A percentile compares a stretch with the other conserved stretches of the same genome.
Conservation (phyloP, 2,797 vertebrate genomes). For the Cynopterus sphinx region DNA sequence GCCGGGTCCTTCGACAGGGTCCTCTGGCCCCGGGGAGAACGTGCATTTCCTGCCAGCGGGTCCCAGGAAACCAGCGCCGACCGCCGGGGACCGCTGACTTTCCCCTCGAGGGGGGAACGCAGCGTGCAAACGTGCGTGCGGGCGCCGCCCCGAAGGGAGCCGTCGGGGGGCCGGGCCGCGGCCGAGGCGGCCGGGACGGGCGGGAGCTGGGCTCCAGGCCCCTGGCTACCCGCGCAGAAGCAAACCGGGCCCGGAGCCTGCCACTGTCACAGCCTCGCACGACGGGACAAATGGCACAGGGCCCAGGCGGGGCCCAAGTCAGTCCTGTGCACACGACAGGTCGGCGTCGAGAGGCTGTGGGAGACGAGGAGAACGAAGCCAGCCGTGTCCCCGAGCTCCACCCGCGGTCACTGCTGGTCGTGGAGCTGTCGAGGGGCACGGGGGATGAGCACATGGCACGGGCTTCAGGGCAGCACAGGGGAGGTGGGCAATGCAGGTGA, state of each 20-base stretch:
- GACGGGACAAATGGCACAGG: rapidly evolving
- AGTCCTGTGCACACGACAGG: background rate
- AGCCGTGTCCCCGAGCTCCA: background rate
- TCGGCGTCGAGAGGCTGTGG: background rate
- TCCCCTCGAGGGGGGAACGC: too few species aligned
- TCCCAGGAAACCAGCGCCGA: too few species aligned
- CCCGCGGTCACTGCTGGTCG: background rate
- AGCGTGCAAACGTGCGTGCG: background rate
- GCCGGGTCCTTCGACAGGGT: too few species aligned
- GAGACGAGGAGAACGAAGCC: background rate
- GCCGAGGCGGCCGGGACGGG: background rate
- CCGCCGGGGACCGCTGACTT: too few species aligned
- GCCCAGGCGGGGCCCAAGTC: background rate
- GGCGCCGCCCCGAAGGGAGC: too few species aligned
- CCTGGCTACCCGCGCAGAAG: background rate
- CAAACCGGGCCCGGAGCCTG: background rate
- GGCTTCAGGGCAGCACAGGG: background rate
- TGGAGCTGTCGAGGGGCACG: background rate
- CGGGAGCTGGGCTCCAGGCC: background rate
- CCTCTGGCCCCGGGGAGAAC: too few species aligned
- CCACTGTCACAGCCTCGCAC: rapidly evolving
- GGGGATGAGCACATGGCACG: rapidly evolving
- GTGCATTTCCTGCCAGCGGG: too few species aligned
- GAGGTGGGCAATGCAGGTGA: background rate
- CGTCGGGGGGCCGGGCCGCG: background rate